Conservation (phyloP, 2,888 invertebrate species). For the Nephrotoma guestfalica region DNA sequence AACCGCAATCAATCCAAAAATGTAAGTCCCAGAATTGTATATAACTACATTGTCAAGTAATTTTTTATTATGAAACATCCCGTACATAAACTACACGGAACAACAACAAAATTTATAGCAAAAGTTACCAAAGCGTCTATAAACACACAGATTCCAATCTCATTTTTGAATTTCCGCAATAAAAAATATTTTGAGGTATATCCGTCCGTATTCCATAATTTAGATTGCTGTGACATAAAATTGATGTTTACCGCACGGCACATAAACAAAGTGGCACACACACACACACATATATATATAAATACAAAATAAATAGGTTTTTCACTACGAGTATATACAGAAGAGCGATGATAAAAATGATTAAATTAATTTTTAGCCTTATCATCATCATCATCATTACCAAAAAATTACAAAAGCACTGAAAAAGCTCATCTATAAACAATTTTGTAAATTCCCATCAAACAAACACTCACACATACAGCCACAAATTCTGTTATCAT, state of each 20-base stretch:
- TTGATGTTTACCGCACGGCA: background rate
- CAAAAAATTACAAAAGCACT: background rate
- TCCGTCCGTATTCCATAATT: background rate
- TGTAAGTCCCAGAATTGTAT: background rate
- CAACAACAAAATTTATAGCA: background rate
- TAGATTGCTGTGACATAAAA: background rate
- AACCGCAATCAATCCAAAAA: background rate
- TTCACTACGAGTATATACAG: background rate
- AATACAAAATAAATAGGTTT: background rate
- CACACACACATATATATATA: background rate
- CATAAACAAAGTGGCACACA: background rate
- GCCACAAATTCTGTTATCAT: background rate
- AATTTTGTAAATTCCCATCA: background rate
- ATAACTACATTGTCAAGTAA: too few species aligned
- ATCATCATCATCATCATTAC: background rate
- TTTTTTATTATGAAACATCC: background rate
- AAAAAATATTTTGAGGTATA: background rate
- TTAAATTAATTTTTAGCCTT: background rate
- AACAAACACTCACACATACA: background rate
- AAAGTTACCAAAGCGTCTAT: background rate
- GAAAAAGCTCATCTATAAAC: background rate
- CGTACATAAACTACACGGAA: background rate
- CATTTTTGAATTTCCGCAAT: background rate
- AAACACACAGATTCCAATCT: background rate
- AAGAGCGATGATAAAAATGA: background rate